Conservation (phyloP, 2,888 invertebrate species). For the Nematopogon swammerdamellus region DNA sequence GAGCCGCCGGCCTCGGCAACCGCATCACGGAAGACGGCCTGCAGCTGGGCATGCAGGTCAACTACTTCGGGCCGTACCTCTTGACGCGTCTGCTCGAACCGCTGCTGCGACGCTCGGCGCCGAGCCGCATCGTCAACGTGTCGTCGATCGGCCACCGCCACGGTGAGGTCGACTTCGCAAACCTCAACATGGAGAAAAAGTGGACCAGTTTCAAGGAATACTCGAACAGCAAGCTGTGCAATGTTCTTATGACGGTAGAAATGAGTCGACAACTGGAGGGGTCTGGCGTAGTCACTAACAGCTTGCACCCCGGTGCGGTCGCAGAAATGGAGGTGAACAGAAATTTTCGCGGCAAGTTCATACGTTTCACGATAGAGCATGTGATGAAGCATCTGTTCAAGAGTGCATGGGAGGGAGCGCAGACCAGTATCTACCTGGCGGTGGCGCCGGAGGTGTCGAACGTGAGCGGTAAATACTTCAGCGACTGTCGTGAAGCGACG, state of each 20-base stretch:
- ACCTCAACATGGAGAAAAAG: slow-evolving; percentile 48
- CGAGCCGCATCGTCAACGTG: slow-evolving; percentile 63
- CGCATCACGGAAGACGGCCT: slow-evolving; percentile 62
- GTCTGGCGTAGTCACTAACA: slow-evolving; percentile 63
- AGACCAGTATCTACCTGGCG: slow-evolving; percentile 59
- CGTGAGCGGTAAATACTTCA: slow-evolving; percentile 64
- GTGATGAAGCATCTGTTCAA: slow-evolving; percentile 45
- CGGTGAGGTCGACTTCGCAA: slow-evolving; percentile 40
- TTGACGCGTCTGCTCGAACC: slow-evolving; percentile 62
- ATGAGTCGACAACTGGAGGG: slow-evolving; percentile 56
- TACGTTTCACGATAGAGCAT: slow-evolving; percentile 26
- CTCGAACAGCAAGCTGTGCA: slow-evolving; percentile 59
- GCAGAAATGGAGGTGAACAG: slow-evolving; percentile 62
- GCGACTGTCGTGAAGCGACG: slow-evolving; percentile 49
- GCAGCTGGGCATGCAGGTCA: slow-evolving; percentile 65
- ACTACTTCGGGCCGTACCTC: slow-evolving; percentile 70
- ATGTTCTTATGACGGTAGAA: slow-evolving; percentile 62
- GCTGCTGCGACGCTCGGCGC: slow-evolving; percentile 51
- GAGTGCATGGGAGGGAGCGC: slow-evolving; percentile 61
- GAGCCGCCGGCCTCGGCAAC: slow-evolving; percentile 42
- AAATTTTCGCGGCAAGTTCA: slow-evolving; percentile 54
- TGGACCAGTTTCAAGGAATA: slow-evolving; percentile 49
- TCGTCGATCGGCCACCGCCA: slow-evolving; percentile 57
- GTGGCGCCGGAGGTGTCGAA: slow-evolving; percentile 54
- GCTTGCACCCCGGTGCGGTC: slow-evolving; percentile 69